phyloP scores from a whole-genome alignment of 2,888 invertebrate genomes.

The Glaucopsyche alexis region DNA sequence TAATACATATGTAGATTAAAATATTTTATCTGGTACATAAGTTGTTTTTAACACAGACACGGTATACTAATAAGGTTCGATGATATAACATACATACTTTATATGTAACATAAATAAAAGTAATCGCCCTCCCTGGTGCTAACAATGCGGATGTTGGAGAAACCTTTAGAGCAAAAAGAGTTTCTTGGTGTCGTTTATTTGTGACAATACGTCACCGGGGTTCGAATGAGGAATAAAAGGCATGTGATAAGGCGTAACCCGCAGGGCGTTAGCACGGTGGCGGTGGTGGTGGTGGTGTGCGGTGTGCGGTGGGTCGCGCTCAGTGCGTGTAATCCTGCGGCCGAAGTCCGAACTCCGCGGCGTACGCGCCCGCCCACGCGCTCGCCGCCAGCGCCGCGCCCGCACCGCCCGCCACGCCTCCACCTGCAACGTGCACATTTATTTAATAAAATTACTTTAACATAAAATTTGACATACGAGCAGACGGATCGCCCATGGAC shows the following conservation, averaged over 20 bases:
- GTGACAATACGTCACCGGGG: background rate
- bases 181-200: background rate
- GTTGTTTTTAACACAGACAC: too few species aligned
- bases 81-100: too few species aligned
- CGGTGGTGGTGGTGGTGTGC: background rate
- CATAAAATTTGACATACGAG: too few species aligned
- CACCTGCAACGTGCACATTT: background rate
- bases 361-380: conserved; percentile 61
- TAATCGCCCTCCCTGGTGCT: too few species aligned
- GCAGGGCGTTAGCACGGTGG: background rate
- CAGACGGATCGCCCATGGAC: too few species aligned
- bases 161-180: background rate
- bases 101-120: too few species aligned
- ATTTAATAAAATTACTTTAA: too few species aligned
- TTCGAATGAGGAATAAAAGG: background rate
- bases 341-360: conserved; percentile 57
- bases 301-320: conserved; percentile 35
- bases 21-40: too few species aligned
- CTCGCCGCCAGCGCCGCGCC: conserved; percentile 40
- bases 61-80: too few species aligned
- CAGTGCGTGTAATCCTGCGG: conserved; percentile 60
- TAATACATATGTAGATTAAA: too few species aligned
- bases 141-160: too few species aligned
- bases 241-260: background rate
- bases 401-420: conserved; percentile 32